phyloP scores from a whole-genome alignment of 2,888 invertebrate species.

The Pandemis cinnamomeana region DNA sequence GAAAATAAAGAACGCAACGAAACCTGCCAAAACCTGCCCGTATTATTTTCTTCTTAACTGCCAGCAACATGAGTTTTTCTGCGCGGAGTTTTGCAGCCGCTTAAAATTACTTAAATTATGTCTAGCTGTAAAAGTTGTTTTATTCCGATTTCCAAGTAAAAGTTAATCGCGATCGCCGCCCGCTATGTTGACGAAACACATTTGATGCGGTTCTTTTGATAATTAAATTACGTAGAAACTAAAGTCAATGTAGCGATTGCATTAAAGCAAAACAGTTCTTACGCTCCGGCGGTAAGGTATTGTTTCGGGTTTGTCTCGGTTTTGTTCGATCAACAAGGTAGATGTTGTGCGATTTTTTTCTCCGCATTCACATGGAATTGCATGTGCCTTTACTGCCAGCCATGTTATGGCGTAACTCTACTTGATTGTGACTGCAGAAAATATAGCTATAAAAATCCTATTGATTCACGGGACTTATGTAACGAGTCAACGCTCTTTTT shows the following conservation, averaged over 20 bases:
- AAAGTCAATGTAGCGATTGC: background rate
- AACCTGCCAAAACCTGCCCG: background rate
- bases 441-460: slow-evolving; percentile 23
- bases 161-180: slow-evolving; percentile 10
- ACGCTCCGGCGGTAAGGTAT: background rate
- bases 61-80: background rate
- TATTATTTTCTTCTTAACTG: background rate
- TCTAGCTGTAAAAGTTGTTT: slow-evolving; percentile 26
- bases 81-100: background rate
- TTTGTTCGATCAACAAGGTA: background rate
- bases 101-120: slow-evolving; percentile 13
- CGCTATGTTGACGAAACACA: slow-evolving; percentile 26
- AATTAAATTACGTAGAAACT: slow-evolving; percentile 26
- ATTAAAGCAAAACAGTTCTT: background rate
- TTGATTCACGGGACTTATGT: slow-evolving; percentile 29
- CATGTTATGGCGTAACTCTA: slow-evolving; percentile 12
- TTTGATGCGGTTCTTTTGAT: slow-evolving; percentile 34
- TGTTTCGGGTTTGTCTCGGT: no score
- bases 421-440: slow-evolving; percentile 8
- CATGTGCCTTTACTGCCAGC: slow-evolving; percentile 10
- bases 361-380: slow-evolving; percentile 22
- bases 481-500: slow-evolving; percentile 19
- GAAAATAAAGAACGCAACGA: background rate
- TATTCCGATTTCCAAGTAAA: slow-evolving; percentile 22
- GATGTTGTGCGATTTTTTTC: slow-evolving; percentile 21